phyloP scores from a whole-genome alignment of 2,797 vertebrate genomes.

The Bufotes viridis region DNA sequence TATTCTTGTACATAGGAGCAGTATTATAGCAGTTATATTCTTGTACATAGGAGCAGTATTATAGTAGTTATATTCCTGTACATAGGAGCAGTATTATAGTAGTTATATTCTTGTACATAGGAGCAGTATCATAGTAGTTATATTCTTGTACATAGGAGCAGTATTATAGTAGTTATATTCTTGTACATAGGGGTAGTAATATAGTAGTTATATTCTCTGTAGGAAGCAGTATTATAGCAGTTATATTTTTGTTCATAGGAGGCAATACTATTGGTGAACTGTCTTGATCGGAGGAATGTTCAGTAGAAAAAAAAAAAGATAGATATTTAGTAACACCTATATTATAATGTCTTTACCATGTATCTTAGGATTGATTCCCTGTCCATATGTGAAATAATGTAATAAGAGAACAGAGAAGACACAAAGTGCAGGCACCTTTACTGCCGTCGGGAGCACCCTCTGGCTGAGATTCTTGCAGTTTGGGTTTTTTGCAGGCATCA shows the following conservation, averaged over 20 bases:
- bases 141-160: background rate
- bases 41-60: slow-evolving; percentile 2
- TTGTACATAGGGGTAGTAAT: background rate
- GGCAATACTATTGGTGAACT: background rate
- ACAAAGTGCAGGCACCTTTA: slow-evolving; percentile 31
- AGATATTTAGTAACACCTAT: no score
- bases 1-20: background rate
- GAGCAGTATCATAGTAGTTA: slow-evolving; percentile 12
- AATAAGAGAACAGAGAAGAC: background rate
- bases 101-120: slow-evolving; percentile 3
- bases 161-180: slow-evolving; percentile 13
- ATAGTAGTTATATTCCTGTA: background rate
- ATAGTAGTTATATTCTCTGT: slow-evolving; percentile 9
- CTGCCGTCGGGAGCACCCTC: background rate
- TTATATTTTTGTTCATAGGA: background rate
- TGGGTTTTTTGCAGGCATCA: slow-evolving; percentile 34
- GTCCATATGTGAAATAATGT: background rate
- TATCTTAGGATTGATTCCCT: no score
- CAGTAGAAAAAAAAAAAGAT: no score
- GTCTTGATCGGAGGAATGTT: no score
- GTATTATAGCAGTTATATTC: slow-evolving; percentile 5
- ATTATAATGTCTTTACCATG: no score
- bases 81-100: slow-evolving; percentile 18
- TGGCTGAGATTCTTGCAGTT: slow-evolving; percentile 15
- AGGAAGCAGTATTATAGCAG: background rate